phyloP scores from a whole-genome alignment of 2,888 invertebrate genomes.

The Eulithis testata region DNA sequence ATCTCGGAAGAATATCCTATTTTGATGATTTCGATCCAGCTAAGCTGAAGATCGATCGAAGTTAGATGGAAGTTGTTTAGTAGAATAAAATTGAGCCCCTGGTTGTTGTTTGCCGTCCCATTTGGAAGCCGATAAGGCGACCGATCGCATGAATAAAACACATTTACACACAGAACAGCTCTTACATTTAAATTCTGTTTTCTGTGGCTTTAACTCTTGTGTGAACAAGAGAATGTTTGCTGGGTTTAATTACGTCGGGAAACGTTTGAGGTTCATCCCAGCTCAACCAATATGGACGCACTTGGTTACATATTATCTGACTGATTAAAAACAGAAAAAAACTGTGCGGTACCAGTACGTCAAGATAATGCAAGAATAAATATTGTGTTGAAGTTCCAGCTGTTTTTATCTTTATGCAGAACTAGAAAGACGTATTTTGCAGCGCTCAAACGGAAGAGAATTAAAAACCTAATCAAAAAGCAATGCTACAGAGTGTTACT shows the following conservation, averaged over 20 bases:
- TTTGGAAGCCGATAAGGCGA: constrained; percentile 69
- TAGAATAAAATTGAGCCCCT: no score
- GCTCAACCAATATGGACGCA: constrained; percentile 12
- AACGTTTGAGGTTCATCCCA: constrained; percentile 21
- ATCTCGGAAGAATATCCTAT: no score
- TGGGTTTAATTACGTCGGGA: constrained; percentile 23
- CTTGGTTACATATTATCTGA: not conserved
- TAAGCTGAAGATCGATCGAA: no score
- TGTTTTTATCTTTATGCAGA: no score
- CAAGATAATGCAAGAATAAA: no score
- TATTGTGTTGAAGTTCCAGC: no score
- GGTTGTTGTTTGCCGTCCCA: constrained; percentile 70
- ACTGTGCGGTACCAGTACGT: no score
- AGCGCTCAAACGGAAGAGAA: no score
- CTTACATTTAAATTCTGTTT: constrained; percentile 30
- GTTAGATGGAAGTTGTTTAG: no score
- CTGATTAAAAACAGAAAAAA: no score
- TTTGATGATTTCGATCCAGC: no score
- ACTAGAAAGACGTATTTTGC: no score
- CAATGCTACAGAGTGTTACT: not conserved
- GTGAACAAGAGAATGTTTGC: constrained; percentile 26
- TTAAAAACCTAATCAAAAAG: not conserved
- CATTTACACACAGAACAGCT: constrained; percentile 30
- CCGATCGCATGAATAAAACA: constrained; percentile 37
- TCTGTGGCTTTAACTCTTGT: constrained; percentile 27